A percentile compares a stretch with the other conserved stretches of the same genome.
These are phyloP conservation scores for Rousettus leschenaultii DNA, from an alignment of 2,113 vertebrate genomes.

Conservation along the genomic window DNA sequence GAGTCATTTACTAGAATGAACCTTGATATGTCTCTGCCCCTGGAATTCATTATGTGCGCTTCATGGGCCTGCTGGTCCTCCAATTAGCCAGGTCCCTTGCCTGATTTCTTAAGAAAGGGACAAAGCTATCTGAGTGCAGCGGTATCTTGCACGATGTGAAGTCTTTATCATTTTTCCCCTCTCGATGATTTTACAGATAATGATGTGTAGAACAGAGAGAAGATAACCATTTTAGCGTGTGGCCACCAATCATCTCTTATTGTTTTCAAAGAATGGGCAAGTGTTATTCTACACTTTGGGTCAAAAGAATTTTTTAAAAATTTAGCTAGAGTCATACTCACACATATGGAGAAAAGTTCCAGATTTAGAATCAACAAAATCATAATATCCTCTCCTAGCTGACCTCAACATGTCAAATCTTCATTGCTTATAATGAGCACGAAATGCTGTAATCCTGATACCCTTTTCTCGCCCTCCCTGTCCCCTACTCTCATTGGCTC, in stretches of 20 bases:
- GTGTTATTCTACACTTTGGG: slow-evolving; percentile 43
- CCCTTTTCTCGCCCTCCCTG: not conserved
- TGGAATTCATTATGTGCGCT: slow-evolving; percentile 41
- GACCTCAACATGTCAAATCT: not conserved
- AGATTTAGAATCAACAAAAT: slow-evolving; percentile 53
- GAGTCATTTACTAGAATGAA: slow-evolving; percentile 36
- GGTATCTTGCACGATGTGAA: slow-evolving; percentile 52
- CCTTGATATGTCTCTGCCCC: not conserved
- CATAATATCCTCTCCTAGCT: not conserved
- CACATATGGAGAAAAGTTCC: slow-evolving; percentile 10
- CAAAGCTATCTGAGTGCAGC: slow-evolving; percentile 52
- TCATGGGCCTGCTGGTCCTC: slow-evolving; percentile 34
- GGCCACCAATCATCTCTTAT: slow-evolving; percentile 68
- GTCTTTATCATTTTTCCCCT: slow-evolving; percentile 50
- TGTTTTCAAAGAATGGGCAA: slow-evolving; percentile 70
- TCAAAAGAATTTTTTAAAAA: slow-evolving; percentile 31
- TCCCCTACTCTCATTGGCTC: not conserved
- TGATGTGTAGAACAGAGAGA: slow-evolving; percentile 22
- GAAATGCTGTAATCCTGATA: not conserved
- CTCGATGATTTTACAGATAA: slow-evolving; percentile 64
- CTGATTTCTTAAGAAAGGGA: slow-evolving; percentile 66
- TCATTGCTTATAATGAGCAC: not conserved
- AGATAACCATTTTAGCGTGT: slow-evolving; percentile 50
- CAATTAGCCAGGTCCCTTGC: slow-evolving; percentile 56
- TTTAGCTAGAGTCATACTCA: slow-evolving; percentile 2